Base-by-base conservation (phyloP, 2,113 vertebrate species). In the Hiodon tergisus region DNA sequence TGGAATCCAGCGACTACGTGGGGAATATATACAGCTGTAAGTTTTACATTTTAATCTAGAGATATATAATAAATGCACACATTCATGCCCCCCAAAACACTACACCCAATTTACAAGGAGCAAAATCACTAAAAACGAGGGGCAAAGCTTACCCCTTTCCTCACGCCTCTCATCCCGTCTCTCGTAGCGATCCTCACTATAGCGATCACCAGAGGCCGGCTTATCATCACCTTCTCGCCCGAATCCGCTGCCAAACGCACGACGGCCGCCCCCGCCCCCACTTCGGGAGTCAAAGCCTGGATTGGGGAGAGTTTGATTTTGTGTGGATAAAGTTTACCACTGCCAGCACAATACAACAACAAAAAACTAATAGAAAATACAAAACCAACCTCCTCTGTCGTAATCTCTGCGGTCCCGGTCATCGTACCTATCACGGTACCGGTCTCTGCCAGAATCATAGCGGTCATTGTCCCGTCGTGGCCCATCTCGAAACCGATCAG, bases 231-330 rank as follows among this genome's bases (percentile, higher is more conserved):
- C 86, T 75, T 98, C 96, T 5, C 96, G 92, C 2, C 94, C 93
- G 82, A 94, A 98, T 0, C 96, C 93, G 1, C 85, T 95, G 66
- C 96, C 95, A 61, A 98, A 98, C 0, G 94, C 90, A 74, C 96
- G 90, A 66, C 95, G 91, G 68, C 92, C 31, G 31, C 31, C 31
- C n/a, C n/a, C n/a, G 2, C 31, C 88, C 2, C 87, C 85, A 6
- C 88, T 83, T 54, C 87, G 86, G 53, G 91, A 90, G 73, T 90
- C 91, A 74, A 4, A 91, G 73, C 89, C 90, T 90, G 71, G 50
- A 31, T n/a, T 54, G 59, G 4, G 16, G n/a, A 31, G 31, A 31
- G 31, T 31, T 31, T 31, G 31, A 31, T 31, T 31, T 31, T 31
- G 31, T 31, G 31, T 31, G 31, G 31, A 31, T 31, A 31, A 31